A percentile compares a stretch with the other conserved stretches of the same genome.
Conservation (phyloP, 2,888 invertebrate species). For the Hedychridium roseum region DNA sequence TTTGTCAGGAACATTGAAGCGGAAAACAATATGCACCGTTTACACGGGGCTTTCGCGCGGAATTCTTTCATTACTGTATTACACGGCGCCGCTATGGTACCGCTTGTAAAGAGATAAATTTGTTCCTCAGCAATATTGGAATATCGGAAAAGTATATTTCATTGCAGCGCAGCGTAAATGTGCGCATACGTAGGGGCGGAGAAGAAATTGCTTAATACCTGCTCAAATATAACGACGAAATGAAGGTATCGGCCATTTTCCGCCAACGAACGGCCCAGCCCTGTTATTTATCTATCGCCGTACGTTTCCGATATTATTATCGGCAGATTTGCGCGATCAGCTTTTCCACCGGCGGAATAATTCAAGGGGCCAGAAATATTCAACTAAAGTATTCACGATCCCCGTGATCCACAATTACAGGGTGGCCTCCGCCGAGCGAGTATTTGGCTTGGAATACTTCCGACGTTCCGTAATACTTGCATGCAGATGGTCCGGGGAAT, state of each 20-base stretch:
- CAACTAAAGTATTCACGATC: too few species aligned
- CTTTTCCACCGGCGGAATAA: slow-evolving; percentile 19
- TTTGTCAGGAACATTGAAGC: slow-evolving; percentile 13
- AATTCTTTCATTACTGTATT: slow-evolving; percentile 48
- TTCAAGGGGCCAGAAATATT: too few species aligned
- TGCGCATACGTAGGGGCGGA: slow-evolving; percentile 13
- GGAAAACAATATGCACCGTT: slow-evolving; percentile 34
- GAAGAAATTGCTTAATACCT: slow-evolving; percentile 33
- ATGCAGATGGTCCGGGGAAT: too few species aligned
- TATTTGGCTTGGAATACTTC: too few species aligned
- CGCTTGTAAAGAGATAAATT: slow-evolving; percentile 48
- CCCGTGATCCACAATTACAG: too few species aligned
- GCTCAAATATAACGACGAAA: slow-evolving; percentile 35
- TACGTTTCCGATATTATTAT: too few species aligned
- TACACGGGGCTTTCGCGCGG: slow-evolving; percentile 26
- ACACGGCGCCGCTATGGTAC: slow-evolving; percentile 21
- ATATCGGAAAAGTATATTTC: slow-evolving; percentile 56
- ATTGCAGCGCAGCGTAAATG: slow-evolving; percentile 33
- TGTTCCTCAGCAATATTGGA: slow-evolving; percentile 51
- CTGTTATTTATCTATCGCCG: slow-evolving; percentile 33
- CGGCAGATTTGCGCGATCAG: too few species aligned
- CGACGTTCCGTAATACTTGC: too few species aligned
- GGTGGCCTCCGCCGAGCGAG: too few species aligned
- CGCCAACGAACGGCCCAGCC: slow-evolving; percentile 20
- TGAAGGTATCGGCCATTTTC: slow-evolving; percentile 31